Base-by-base conservation (phyloP, 2,797 vertebrate species). In the Benthosema pterotum region DNA sequence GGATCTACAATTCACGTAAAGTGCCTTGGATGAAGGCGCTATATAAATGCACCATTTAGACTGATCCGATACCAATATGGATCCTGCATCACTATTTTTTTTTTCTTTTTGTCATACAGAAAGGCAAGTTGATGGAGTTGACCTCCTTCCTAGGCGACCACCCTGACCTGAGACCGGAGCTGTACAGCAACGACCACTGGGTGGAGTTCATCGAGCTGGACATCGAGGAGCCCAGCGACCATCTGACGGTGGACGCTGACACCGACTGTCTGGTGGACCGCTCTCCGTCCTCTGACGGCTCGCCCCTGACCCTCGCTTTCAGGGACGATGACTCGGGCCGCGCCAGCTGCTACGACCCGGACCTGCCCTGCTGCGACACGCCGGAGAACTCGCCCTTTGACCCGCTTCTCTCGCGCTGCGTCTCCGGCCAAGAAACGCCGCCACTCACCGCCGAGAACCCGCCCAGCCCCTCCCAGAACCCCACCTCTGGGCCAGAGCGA, bases 141-240 rank as follows among this genome's bases (percentile, higher is more conserved):
- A 95, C 91, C 3, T 96, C 95, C 42, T 95, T 98, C 78, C 86
- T 99, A 78, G 92, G 91, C 11, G 90, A 88, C 42, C 94, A 96
- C 3, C 93, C 91, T 49, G 88, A 62, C 69, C 92, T 95, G 74
- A 94, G 95, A 67, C 87, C 94, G 0, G 93, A 95, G 66, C 83
- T 95, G 9, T 94, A 93, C 82, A 93, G 85, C 42, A 93, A 89
- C 0, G 95, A 98, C 83, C 92, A 95, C 59, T 98, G 97, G 96
- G 95, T 97, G 71, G 97, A 99, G 58, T 98, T 97, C 83, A 98
- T 98, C 66, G 96, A 98, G 22, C 75, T 98, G 79, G 97, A 98
- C 74, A 92, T 98, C 5, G 96, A 98, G 53, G 95, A 97, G 72
- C 63, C 83, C 57, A 18, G 72, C 72, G 92, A 94, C 69, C 93